Evolutionary conservation across 1,140 invertebrate species (phyloP), one percentile per base, ranked within the genome.

Genomic region (Drosophila watanabei): DNA sequence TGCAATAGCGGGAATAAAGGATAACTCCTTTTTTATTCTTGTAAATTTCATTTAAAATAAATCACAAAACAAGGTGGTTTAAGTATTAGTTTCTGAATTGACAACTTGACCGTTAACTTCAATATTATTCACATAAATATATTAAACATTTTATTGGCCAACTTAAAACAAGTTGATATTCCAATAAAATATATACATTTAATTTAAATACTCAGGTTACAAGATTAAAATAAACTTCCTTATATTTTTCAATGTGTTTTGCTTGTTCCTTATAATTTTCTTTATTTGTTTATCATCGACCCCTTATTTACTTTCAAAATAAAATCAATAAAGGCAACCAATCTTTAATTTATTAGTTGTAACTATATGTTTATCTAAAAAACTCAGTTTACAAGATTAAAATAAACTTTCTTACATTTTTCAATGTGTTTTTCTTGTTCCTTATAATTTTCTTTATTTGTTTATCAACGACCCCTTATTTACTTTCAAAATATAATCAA

Each of bases 301-400:
- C 24, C 24, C 4, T 10, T 33, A 33, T 54, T 54, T 33, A 13
- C n/a, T 18, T 6, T 0, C 9, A 11, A 51, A 11, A 51, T 51
- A 5, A n/a, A 30, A 49, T 16, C 8, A 32, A 18, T 13, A 32
- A 51, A 51, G 10, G 2, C 3, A 18, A 61, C 13, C 35, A 73
- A 66, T 48, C 61, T 86, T 61, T 41, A n/a, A 59, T 75, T 75
- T 30, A 48, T 24, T 24, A 39, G 16, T 41, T 43, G 9, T 16
- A 30, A 43, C n/a, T n/a, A n/a, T n/a, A 4, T 18, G 2, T 43
- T n/a, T 18, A 18, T 18, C 18, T 0, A 4, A 43, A 43, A 43
- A 10, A 18, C 10, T 43, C 8, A 4, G 0, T 3, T 13, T 20
- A 46, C 4, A 45, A 20, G 7, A 20, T 9, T n/a, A 9, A 11